Base-by-base conservation (phyloP, 2,113 vertebrate genomes). In the Gasterosteus nipponicus region DNA sequence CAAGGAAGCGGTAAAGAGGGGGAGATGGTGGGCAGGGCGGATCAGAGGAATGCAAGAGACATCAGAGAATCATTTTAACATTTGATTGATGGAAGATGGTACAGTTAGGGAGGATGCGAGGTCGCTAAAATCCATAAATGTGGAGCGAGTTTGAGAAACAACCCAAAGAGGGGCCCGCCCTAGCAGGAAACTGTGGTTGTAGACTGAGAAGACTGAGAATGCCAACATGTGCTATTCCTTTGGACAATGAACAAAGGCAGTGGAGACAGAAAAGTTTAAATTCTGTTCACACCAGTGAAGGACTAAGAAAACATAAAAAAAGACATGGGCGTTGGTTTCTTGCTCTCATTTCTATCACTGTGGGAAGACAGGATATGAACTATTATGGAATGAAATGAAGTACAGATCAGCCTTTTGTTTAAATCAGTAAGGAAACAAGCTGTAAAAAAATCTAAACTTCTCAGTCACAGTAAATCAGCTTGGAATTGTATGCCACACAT, bases 101-200 rank as follows among this genome's bases (percentile, higher is more conserved):
- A 35, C 61, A 62, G 49, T 29, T 9, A 6, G 15, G 29, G 18
- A 35, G 53, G 22, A 69, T 56, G 58, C 59, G 66, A 47, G 39
- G 61, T 56, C 51, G 29, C 39, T 26, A 53, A 65, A 73, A 47
- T 64, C 29, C 53, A 39, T 26, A 73, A 60, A 72, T 58, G 78
- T 57, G 66, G 78, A 87, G 69, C 65, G 64, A 51, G 62, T 84
- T 78, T 61, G 68, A 67, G 60, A 78, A 38, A 38, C 61, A 22
- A 81, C 60, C 62, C 54, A 53, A 33, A 74, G 65, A 51, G 59
- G 19, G 63, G 22, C 41, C 60, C 6, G 71, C 66, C 61, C 49
- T 70, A 56, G 51, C 83, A 85, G 86, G 84, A 87, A 86, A 75
- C 72, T 16, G 39, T 62, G 86, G 84, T 79, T 80, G 18, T 44